A percentile compares a stretch with the other conserved stretches of the same genome.
Conservation (phyloP, 2,113 vertebrate species). For the Odontophorus gujanensis region DNA sequence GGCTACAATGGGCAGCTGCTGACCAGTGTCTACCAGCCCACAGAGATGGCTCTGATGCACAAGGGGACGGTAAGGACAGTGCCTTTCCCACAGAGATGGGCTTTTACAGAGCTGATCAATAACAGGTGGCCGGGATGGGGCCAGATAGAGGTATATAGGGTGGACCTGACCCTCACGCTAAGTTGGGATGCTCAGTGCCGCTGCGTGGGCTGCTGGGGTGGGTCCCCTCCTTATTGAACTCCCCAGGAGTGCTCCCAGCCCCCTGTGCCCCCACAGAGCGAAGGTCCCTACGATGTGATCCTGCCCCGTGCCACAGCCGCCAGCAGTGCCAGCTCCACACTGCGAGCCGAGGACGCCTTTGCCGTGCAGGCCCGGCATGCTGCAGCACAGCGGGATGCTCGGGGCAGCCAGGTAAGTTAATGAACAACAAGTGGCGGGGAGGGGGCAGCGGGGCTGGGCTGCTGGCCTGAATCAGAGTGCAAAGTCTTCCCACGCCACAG, state of each 20-base stretch:
- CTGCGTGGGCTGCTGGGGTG: background rate
- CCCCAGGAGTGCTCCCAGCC: fast-evolving
- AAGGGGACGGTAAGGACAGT: slow-evolving; percentile 80
- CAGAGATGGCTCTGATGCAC: slow-evolving; percentile 92
- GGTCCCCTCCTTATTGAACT: background rate
- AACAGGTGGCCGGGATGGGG: fast-evolving
- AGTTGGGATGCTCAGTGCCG: background rate
- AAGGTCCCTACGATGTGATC: slow-evolving; percentile 78
- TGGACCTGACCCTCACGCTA: background rate
- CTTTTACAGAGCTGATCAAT: background rate
- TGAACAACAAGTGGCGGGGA: background rate
- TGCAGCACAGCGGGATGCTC: slow-evolving; percentile 40
- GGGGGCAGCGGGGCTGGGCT: background rate
- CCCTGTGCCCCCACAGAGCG: background rate
- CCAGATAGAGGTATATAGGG: background rate
- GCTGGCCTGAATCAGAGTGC: background rate
- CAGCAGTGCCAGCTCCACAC: slow-evolving; percentile 81
- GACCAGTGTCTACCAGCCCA: slow-evolving; percentile 93
- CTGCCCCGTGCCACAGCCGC: slow-evolving; percentile 87
- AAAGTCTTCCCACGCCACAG: background rate
- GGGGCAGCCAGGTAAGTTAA: slow-evolving; percentile 77
- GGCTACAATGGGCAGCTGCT: slow-evolving; percentile 92
- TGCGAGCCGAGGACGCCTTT: slow-evolving; percentile 75
- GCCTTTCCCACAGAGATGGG: background rate
- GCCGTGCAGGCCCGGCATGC: slow-evolving; percentile 51